These are phyloP conservation scores for Bimastos eiseni DNA, from an alignment of 2,888 invertebrate genomes.

Conservation along the genomic window DNA sequence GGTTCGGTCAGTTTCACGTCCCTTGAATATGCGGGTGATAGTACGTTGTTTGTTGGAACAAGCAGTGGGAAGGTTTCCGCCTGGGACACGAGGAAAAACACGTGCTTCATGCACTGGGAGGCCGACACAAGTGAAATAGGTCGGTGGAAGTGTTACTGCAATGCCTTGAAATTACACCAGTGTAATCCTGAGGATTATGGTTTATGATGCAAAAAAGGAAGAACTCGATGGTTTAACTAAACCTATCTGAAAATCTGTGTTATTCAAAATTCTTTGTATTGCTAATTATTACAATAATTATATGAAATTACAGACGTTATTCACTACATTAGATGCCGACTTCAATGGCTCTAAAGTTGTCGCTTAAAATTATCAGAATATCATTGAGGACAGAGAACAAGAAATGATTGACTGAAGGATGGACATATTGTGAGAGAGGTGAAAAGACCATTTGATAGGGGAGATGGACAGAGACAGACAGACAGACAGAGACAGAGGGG, in stretches of 20 bases:
- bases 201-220: background rate
- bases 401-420: too few relatives aligned
- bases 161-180: conserved; percentile 1
- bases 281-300: too few relatives aligned
- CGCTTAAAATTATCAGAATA: background rate
- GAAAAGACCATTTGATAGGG: too few relatives aligned
- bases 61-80: conserved; percentile 57
- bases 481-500: too few relatives aligned
- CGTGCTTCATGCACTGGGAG: conserved; percentile 61
- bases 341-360: background rate
- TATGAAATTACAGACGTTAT: background rate
- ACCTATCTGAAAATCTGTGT: background rate
- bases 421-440: too few relatives aligned
- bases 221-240: background rate
- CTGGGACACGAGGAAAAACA: conserved; percentile 59
- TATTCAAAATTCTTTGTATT: background rate
- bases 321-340: background rate
- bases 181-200: background rate
- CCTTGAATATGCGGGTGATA: conserved; percentile 57
- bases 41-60: conserved; percentile 55
- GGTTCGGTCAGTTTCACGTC: conserved; percentile 52
- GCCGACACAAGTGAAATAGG: conserved; percentile 59
- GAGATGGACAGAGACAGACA: too few relatives aligned
- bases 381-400: too few relatives aligned
- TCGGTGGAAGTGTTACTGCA: conserved; percentile 39